A percentile compares a stretch with the other conserved stretches of the same genome.
Evolutionary conservation across 2,888 invertebrate genomes (phyloP).

Genomic region (Chouioia cunea): DNA sequence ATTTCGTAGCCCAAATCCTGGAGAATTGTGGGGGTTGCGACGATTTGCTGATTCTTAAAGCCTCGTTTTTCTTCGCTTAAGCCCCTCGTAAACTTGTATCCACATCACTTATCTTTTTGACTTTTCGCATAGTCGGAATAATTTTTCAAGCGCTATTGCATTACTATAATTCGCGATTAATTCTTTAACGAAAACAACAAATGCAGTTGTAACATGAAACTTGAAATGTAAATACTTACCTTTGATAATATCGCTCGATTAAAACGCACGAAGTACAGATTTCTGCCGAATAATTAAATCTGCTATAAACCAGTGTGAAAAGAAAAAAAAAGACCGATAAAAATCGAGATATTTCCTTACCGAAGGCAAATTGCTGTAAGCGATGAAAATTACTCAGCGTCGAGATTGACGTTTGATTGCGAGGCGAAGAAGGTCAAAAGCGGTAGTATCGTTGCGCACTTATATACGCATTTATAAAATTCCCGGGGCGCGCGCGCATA

Average conservation of each 20-base stretch:
- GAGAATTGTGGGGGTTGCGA: constrained; percentile 30
- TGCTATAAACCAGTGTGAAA: constrained; percentile 27
- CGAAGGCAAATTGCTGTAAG: constrained; percentile 55
- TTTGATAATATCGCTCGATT: too few relatives aligned
- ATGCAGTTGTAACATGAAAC: too few relatives aligned
- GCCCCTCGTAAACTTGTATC: too few relatives aligned
- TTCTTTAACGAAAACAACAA: too few relatives aligned
- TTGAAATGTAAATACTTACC: too few relatives aligned
- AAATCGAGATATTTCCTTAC: constrained; percentile 34
- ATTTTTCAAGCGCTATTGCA: too few relatives aligned
- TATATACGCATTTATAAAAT: constrained; percentile 33
- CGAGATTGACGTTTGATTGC: constrained; percentile 64
- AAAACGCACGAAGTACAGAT: too few relatives aligned
- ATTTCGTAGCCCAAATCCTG: constrained; percentile 43
- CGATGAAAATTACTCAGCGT: constrained; percentile 58
- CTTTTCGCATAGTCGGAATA: too few relatives aligned
- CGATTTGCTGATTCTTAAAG: constrained; percentile 40
- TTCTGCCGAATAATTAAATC: too few relatives aligned
- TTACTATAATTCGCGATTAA: too few relatives aligned
- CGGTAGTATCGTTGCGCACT: constrained; percentile 27
- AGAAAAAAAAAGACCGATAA: constrained; percentile 28
- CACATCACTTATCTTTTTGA: too few relatives aligned
- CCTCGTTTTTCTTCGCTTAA: constrained; percentile 35
- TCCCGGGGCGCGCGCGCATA: background rate
- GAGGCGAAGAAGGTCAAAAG: constrained; percentile 18